Evolutionary conservation across 2,888 invertebrate genomes (phyloP).

Genomic region (Pherbina coryleti): DNA sequence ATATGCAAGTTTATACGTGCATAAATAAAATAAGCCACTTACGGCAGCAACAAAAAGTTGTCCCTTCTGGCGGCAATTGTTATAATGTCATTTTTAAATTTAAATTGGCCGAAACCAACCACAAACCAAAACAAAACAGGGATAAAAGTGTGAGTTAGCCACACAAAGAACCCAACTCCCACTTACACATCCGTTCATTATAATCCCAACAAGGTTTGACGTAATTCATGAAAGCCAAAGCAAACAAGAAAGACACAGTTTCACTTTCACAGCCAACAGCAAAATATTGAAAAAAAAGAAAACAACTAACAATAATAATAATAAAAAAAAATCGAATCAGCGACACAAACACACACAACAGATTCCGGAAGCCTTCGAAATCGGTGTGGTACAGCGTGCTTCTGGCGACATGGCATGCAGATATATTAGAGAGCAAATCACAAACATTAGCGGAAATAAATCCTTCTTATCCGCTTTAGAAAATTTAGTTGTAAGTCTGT

Average conservation of each 20-base stretch:
- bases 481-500: conserved; percentile 1
- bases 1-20: too few species aligned
- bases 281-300: not conserved
- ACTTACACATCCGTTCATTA: not conserved
- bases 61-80: conserved; percentile 11
- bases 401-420: not conserved
- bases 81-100: conserved; percentile 9
- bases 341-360: not conserved
- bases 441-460: conserved; percentile 62
- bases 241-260: not conserved
- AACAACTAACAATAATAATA: not conserved
- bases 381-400: not conserved
- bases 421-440: conserved; percentile 63
- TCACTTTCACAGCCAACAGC: conserved; percentile 4
- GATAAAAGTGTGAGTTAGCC: not conserved
- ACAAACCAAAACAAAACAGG: not conserved
- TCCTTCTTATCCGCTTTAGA: conserved; percentile 55
- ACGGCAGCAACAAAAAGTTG: conserved; percentile 4
- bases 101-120: conserved; percentile 5
- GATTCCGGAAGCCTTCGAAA: not conserved
- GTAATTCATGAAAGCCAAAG: not conserved
- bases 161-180: not conserved
- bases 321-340: not conserved
- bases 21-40: not conserved
- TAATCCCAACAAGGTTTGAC: not conserved